These are phyloP conservation scores for Luehdorfia chinensis DNA, from an alignment of 1,140 invertebrate species.

Conservation along the genomic window DNA sequence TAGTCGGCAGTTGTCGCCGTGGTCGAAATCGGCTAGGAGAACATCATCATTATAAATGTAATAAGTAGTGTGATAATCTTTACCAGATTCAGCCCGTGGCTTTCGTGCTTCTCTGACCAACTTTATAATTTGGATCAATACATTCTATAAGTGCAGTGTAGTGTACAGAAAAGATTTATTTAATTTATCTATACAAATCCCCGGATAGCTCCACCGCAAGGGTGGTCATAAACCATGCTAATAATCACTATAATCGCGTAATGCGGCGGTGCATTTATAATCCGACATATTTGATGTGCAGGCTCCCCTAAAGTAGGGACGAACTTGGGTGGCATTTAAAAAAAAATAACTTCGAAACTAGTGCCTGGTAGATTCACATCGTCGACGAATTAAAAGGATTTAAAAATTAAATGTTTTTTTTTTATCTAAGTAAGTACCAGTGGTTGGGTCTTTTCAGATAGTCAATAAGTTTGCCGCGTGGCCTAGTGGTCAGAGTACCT, in stretches of 20 bases:
- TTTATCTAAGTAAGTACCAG: no score
- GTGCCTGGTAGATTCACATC: not conserved
- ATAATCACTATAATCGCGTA: conserved; percentile 7
- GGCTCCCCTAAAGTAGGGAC: conserved; percentile 12
- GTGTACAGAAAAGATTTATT: conserved; percentile 14
- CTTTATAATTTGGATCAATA: no score
- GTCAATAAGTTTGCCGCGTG: no score
- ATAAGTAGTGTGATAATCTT: no score
- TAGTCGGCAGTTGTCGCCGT: no score
- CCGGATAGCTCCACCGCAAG: not conserved
- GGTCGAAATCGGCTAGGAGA: no score
- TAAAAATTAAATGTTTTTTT: not conserved
- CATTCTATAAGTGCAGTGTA: not conserved
- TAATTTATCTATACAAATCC: conserved; percentile 13
- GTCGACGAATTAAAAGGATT: not conserved
- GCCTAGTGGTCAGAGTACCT: no score
- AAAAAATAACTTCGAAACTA: no score
- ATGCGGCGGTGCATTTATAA: conserved; percentile 17
- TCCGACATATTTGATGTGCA: conserved; percentile 19
- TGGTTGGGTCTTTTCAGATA: no score
- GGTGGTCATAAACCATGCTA: conserved; percentile 6
- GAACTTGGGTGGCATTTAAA: conserved; percentile 17
- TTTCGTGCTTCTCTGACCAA: no score
- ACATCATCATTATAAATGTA: no score
- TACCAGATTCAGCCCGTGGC: no score